Evolutionary conservation across 2,888 invertebrate genomes (phyloP), one percentile per base, ranked within the genome.

Genomic region (Caenorhabditis sp.): DNA sequence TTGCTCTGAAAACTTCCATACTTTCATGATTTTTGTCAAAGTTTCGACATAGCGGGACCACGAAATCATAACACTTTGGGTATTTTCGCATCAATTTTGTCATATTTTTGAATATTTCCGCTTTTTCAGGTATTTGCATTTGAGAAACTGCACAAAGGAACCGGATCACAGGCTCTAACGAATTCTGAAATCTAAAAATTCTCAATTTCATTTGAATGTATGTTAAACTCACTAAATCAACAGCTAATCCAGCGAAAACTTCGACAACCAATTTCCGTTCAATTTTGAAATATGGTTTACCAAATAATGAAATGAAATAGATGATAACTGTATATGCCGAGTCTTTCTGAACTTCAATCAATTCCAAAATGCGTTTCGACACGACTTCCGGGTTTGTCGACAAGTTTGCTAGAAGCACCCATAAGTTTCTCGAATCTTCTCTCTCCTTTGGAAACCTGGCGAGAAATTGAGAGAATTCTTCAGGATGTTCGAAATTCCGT

Each of bases 241-340:
- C 27, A 12, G 60, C 38, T 0, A 73, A 14, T 3, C 25, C 49
- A 0, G 49, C 14, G 0, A 73, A 12, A 5, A 38, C 23, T 4
- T 73, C 63, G 38, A 73, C 2, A 8, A 66, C n/a, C 12, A 70
- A 5, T 2, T 20, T 20, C 12, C 52, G 36, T 12, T 25, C 2
- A 14, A 74, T 58, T n/a, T 53, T 20, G 25, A 63, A 59, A 21
- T 54, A 49, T 1, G 58, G 36, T 17, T 59, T 52, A 2, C 8
- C 36, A 25, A 62, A 57, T 12, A 69, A 7, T 7, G 43, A 50
- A 4, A 64, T 57, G 25, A 67, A 64, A 17, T 59, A 70, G 7
- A 54, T n/a, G 12, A 53, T 38, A 12, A 49, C 59, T 0, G 12
- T 52, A 10, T 20, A 52, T 4, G 52, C 52, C 3, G 43, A 17